Evolutionary conservation across 92 coral and sea anemone species (phyloP).

Genomic region (Heteractis magnifica): DNA sequence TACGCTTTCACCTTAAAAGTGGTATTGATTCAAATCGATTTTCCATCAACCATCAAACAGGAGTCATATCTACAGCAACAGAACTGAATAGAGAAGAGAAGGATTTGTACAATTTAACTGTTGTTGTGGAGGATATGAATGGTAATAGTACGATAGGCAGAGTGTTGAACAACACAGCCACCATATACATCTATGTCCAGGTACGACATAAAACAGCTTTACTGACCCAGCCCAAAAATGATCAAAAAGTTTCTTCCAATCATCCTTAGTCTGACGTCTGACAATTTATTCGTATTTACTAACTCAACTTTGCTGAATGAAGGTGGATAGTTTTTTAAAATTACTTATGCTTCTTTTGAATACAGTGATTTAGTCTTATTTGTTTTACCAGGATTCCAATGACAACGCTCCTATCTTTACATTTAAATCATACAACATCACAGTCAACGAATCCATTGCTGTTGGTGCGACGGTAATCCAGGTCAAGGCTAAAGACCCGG

Average conservation of each 20-base stretch:
- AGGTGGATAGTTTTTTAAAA: too few relatives aligned
- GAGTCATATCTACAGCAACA: constrained; percentile 15
- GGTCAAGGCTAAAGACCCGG: constrained; percentile 75
- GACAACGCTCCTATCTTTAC: constrained; percentile 74
- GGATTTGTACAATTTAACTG: constrained; percentile 59
- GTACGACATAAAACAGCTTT: constrained; percentile 19
- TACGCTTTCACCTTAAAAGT: constrained; percentile 7
- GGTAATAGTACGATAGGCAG: constrained; percentile 71
- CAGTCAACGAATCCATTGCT: constrained; percentile 62
- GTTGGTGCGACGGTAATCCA: constrained; percentile 63
- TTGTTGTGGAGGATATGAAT: constrained; percentile 70
- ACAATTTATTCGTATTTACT: too few relatives aligned
- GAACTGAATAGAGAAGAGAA: constrained; percentile 60
- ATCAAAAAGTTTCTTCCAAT: too few relatives aligned
- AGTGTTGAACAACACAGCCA: constrained; percentile 68
- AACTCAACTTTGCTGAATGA: too few relatives aligned
- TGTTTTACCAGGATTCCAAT: constrained; percentile 48
- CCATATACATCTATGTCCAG: constrained; percentile 71
- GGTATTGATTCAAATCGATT: constrained; percentile 34
- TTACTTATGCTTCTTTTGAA: too few relatives aligned
- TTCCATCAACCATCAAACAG: constrained; percentile 23
- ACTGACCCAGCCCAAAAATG: too few relatives aligned
- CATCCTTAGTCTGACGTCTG: too few relatives aligned
- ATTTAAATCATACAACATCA: constrained; percentile 35
- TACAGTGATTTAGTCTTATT: too few relatives aligned